Percentiles rank a stretch among this genome's conserved stretches.
phyloP scores from a whole-genome alignment of 2,888 invertebrate species.

The Malacosoma neustria region DNA sequence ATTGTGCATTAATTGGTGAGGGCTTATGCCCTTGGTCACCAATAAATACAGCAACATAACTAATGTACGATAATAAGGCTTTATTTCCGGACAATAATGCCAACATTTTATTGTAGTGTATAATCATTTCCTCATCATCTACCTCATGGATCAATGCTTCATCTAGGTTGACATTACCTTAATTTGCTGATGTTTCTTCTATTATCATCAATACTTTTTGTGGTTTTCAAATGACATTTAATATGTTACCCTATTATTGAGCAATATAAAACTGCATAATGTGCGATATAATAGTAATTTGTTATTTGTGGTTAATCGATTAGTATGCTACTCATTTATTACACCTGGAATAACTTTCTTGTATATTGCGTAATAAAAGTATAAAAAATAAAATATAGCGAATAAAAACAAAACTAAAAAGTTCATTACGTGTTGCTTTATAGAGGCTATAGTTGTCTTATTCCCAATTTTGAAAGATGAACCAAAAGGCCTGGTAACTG shows the following conservation, averaged over 20 bases:
- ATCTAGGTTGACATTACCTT: not conserved
- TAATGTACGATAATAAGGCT: constrained; percentile 27
- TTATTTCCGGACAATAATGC: constrained; percentile 24
- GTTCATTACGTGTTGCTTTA: too few relatives aligned
- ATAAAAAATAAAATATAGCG: too few relatives aligned
- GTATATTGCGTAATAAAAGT: too few relatives aligned
- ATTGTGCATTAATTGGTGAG: constrained; percentile 32
- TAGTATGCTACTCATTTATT: too few relatives aligned
- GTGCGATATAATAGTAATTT: too few relatives aligned
- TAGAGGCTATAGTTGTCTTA: too few relatives aligned
- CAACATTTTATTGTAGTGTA: not conserved
- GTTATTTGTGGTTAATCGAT: too few relatives aligned
- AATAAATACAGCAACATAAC: constrained; percentile 30
- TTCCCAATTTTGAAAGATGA: too few relatives aligned
- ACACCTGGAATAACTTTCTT: too few relatives aligned
- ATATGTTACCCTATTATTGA: not conserved
- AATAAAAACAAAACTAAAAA: too few relatives aligned
- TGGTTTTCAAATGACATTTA: not conserved
- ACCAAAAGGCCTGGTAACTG: too few relatives aligned
- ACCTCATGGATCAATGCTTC: not conserved
- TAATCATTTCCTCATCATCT: not conserved
- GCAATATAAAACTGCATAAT: not conserved
- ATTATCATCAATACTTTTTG: not conserved
- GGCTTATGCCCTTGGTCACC: constrained; percentile 36
- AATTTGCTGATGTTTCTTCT: not conserved